A percentile compares a stretch with the other conserved stretches of the same genome.
These are phyloP conservation scores for Dasypolia templi DNA, from an alignment of 2,888 invertebrate genomes.

Conservation along the genomic window DNA sequence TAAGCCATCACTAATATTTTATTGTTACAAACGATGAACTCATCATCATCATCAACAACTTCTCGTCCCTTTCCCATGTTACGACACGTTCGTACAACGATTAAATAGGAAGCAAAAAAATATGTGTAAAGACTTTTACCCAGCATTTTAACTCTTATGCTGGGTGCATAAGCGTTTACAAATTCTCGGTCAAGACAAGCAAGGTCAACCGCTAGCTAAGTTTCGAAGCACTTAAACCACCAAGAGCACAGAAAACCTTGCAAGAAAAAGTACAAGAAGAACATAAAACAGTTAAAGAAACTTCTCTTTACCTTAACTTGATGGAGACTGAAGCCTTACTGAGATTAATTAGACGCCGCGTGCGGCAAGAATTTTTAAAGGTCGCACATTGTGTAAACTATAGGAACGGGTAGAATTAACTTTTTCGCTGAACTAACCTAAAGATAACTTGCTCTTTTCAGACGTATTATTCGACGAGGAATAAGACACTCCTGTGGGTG, in stretches of 20 bases:
- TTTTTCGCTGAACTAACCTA: not conserved
- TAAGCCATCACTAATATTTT: not conserved
- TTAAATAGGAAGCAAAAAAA: not conserved
- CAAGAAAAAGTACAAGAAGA: not conserved
- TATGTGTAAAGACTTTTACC: not conserved
- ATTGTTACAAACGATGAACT: not conserved
- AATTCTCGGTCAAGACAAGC: not conserved
- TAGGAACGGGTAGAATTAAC: constrained; percentile 14
- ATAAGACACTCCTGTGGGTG: not conserved
- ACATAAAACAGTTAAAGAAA: constrained; percentile 16
- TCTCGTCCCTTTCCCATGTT: no score
- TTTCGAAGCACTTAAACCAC: not conserved
- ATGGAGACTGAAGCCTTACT: constrained; percentile 22
- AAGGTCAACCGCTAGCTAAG: not conserved
- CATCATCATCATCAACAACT: not conserved
- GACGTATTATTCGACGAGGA: not conserved
- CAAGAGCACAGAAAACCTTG: not conserved
- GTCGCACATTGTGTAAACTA: constrained; percentile 10
- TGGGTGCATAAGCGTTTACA: not conserved
- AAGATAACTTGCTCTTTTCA: not conserved
- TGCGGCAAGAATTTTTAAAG: constrained; percentile 29
- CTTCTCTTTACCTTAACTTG: constrained; percentile 21
- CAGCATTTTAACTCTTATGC: not conserved
- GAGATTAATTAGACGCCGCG: constrained; percentile 50
- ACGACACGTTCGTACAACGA: not conserved